phyloP scores from a whole-genome alignment of 1,140 invertebrate genomes.

The Paraescarpia echinospica region DNA sequence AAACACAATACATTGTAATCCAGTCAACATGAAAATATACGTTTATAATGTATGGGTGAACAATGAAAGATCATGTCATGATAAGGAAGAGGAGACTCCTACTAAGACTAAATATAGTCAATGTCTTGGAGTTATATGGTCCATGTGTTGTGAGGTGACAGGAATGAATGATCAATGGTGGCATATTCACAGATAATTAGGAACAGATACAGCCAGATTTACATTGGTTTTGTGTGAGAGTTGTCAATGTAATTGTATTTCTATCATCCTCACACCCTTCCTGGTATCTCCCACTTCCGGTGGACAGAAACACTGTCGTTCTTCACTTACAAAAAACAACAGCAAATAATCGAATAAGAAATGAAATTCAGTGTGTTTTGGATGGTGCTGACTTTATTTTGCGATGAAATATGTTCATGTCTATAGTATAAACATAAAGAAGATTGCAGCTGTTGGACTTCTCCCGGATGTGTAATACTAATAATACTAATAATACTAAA shows the following conservation, averaged over 20 bases:
- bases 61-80: too few species aligned
- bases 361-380: not conserved
- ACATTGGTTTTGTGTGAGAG: not conserved
- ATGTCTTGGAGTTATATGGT: too few species aligned
- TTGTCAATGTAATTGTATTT: not conserved
- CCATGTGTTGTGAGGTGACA: not conserved
- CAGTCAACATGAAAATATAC: too few species aligned
- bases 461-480: too few species aligned
- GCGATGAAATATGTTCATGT: not conserved
- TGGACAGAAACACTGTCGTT: not conserved
- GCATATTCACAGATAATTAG: not conserved
- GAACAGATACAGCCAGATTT: not conserved
- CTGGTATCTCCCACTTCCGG: not conserved
- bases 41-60: too few species aligned
- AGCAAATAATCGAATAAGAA: not conserved
- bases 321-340: not conserved
- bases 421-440: not conserved
- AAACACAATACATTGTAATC: too few species aligned
- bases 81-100: too few species aligned
- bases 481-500: too few species aligned
- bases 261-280: not conserved
- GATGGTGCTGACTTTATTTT: not conserved
- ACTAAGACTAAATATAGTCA: too few species aligned
- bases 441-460: not conserved
- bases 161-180: not conserved